A percentile compares a stretch with the other conserved stretches of the same genome.
phyloP scores from a whole-genome alignment of 2,888 invertebrate species.

The Ariolimax columbianus region DNA sequence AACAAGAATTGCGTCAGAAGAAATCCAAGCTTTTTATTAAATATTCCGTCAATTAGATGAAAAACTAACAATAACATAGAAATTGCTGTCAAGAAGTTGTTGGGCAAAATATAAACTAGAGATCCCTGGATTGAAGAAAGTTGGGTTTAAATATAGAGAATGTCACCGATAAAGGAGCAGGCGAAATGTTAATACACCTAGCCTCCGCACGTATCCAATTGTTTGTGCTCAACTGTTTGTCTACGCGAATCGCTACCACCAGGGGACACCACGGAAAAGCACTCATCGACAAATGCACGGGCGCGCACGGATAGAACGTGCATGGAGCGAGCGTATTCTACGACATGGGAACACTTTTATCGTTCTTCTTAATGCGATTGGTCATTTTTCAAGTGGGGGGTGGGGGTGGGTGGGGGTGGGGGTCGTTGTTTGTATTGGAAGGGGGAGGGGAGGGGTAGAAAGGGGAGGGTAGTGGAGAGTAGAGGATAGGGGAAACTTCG shows the following conservation, averaged over 20 bases:
- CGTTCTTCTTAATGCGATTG: not conserved
- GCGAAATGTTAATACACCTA: not conserved
- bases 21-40: too few relatives aligned
- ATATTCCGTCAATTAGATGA: too few relatives aligned
- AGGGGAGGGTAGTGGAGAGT: too few relatives aligned
- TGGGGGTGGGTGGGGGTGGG: too few relatives aligned
- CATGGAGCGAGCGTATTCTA: slow-evolving; percentile 1
- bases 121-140: too few relatives aligned
- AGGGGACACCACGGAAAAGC: slow-evolving; percentile 13
- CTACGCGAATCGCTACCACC: slow-evolving; percentile 5
- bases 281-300: slow-evolving; percentile 22
- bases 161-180: not conserved
- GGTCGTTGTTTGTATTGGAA: too few relatives aligned
- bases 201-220: not conserved
- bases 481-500: not conserved
- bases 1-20: too few relatives aligned
- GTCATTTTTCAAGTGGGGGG: not conserved
- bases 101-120: too few relatives aligned
- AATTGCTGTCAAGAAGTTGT: too few relatives aligned
- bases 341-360: slow-evolving; percentile 10
- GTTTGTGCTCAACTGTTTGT: slow-evolving; percentile 23
- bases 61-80: too few relatives aligned
- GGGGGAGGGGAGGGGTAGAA: too few relatives aligned
- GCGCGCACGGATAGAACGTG: slow-evolving; percentile 1
- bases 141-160: not conserved